These are phyloP conservation scores for Pyrocoelia pectoralis DNA, from an alignment of 2,888 invertebrate species.

Conservation along the genomic window DNA sequence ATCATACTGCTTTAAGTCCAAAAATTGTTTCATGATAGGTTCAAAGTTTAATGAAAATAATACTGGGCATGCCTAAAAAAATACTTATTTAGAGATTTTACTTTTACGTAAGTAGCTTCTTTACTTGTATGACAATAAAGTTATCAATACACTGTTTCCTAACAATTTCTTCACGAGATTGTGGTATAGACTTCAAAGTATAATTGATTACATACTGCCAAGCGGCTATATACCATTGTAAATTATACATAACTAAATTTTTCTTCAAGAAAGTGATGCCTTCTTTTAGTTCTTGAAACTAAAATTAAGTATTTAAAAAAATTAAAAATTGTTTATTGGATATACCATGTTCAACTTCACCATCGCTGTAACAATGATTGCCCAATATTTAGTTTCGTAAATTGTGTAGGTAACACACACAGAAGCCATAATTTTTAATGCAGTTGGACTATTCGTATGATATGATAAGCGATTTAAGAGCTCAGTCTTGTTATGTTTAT, in stretches of 20 bases:
- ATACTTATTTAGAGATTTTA: slow-evolving; percentile 9
- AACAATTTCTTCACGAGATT: slow-evolving; percentile 29
- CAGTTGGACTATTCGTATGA: slow-evolving; percentile 40
- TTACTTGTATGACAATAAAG: slow-evolving; percentile 49
- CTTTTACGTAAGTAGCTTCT: not conserved
- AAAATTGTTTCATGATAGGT: slow-evolving; percentile 44
- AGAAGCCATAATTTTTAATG: slow-evolving; percentile 49
- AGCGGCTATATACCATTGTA: slow-evolving; percentile 48
- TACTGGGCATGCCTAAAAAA: slow-evolving; percentile 52
- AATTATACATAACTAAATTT: slow-evolving; percentile 39
- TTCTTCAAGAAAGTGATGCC: slow-evolving; percentile 48
- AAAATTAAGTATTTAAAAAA: slow-evolving; percentile 4
- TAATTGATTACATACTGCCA: slow-evolving; percentile 51
- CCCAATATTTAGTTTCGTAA: slow-evolving; percentile 44
- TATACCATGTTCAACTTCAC: slow-evolving; percentile 48
- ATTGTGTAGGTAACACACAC: slow-evolving; percentile 49
- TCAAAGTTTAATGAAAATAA: slow-evolving; percentile 48
- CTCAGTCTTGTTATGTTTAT: slow-evolving; percentile 45
- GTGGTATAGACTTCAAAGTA: slow-evolving; percentile 38
- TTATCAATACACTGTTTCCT: slow-evolving; percentile 42
- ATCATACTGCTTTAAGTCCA: slow-evolving; percentile 41
- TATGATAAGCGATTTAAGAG: slow-evolving; percentile 47
- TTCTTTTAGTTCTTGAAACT: slow-evolving; percentile 46
- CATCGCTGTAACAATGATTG: slow-evolving; percentile 38
- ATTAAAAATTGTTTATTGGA: not conserved